Evolutionary conservation across 2,888 invertebrate species (phyloP), one percentile per base, ranked within the genome.

Genomic region (Pherbina coryleti): DNA sequence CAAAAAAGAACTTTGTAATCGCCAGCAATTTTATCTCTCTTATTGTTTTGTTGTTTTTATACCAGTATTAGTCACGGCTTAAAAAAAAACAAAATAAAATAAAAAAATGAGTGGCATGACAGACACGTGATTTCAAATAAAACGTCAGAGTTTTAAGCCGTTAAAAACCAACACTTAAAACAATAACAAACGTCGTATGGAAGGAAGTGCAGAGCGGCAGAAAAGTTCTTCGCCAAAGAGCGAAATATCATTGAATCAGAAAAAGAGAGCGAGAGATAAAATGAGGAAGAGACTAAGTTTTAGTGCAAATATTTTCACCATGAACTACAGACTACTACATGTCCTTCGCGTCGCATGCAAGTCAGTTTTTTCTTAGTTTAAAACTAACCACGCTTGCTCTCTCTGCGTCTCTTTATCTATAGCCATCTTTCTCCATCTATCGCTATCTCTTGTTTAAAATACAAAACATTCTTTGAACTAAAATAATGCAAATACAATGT

Each of bases 121-220:
- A 53, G 73, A 64, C 73, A 74, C 74, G 74, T 74, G 74, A 74
- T 74, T 64, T 34, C 25, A 28, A 17, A 70, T 34, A 28, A 73
- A 64, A 49, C 62, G 62, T 51, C 62, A 73, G 7, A 49, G 44
- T 49, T 49, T n/a, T 9, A 7, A 37, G 49, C 49, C n/a, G 9
- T 67, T 14, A 9, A 57, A 60, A 25, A 60, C 22, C 19, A 19
- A 55, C n/a, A 55, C 44, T 44, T 11, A 34, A 34, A 66, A 66
- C 64, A 66, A 66, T 37, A 28, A 37, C 64, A 66, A 66, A 37
- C 19, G 19, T 19, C 8, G 1, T 19, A 2, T 55, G 55, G 19
- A 11, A 1, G 19, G 19, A 22, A 55, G 19, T 55, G 55, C 55
- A 1, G 17, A 55, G 22, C 19, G 2, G 22, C 0, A 19, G 19